Conservation (phyloP, 2,888 invertebrate genomes). For the Octonoba sinensis region DNA sequence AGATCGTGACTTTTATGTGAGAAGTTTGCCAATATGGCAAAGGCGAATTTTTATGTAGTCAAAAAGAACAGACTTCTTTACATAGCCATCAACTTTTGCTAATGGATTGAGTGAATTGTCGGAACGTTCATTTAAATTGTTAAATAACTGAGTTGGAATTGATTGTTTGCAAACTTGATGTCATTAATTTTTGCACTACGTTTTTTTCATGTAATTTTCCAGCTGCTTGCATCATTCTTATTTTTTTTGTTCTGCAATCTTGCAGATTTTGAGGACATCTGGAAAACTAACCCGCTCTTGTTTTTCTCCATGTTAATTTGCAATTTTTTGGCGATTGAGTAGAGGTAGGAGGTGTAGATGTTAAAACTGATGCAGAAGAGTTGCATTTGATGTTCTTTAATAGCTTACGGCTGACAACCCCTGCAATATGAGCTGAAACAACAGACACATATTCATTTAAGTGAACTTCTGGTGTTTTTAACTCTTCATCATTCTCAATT, state of each 20-base stretch:
- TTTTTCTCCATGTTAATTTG: not conserved
- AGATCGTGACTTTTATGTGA: too few species aligned
- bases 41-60: too few species aligned
- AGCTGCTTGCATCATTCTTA: not conserved
- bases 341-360: too few species aligned
- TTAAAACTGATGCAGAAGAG: not conserved
- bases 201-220: not conserved
- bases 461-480: not conserved
- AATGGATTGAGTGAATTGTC: too few species aligned
- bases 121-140: too few species aligned
- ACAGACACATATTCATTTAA: not conserved
- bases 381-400: not conserved
- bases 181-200: not conserved
- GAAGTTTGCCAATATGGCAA: too few species aligned
- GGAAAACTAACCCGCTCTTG: not conserved
- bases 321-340: too few species aligned
- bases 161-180: too few species aligned
- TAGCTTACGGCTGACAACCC: not conserved
- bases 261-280: not conserved
- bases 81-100: too few species aligned
- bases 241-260: not conserved
- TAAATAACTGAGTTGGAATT: too few species aligned
- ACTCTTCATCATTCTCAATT: not conserved
- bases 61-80: too few species aligned
- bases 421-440: constrained; percentile 5